phyloP scores from a whole-genome alignment of 2,797 vertebrate species.

The Varecia variegata region DNA sequence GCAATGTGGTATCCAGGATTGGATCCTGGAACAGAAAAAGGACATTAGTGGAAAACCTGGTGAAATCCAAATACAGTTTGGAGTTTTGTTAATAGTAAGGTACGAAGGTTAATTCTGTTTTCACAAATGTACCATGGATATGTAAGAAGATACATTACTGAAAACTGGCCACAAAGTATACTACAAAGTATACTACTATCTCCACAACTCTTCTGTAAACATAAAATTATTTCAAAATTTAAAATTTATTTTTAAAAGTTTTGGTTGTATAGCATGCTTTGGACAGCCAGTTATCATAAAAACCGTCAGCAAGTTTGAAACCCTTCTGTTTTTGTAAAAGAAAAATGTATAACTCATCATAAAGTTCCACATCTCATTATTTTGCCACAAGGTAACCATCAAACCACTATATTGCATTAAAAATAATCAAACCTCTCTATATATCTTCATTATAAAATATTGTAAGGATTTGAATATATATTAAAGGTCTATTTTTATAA shows the following conservation, averaged over 20 bases:
- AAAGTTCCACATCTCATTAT: not conserved
- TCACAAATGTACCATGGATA: not conserved
- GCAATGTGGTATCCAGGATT: not conserved
- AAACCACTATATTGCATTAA: not conserved
- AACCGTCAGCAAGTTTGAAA: not conserved
- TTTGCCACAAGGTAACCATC: not conserved
- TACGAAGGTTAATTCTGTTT: not conserved
- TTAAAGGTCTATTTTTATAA: slow-evolving; percentile 35
- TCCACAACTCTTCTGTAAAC: not conserved
- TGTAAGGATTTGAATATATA: not conserved
- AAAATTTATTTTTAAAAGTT: not conserved
- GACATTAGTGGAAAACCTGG: not conserved
- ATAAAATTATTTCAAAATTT: slow-evolving; percentile 14
- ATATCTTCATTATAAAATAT: not conserved
- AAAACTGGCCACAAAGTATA: not conserved
- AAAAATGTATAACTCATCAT: not conserved
- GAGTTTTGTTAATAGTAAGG: not conserved
- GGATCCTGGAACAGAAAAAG: not conserved
- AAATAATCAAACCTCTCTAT: not conserved
- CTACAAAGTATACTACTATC: not conserved
- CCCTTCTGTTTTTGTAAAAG: slow-evolving; percentile 4
- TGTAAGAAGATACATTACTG: not conserved
- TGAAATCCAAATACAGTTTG: not conserved
- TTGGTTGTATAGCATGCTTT: not conserved
- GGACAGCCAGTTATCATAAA: slow-evolving; percentile 1